Evolutionary conservation across 2,888 invertebrate genomes (phyloP), one percentile per base, ranked within the genome.

Genomic region (Antheraea yamamai): DNA sequence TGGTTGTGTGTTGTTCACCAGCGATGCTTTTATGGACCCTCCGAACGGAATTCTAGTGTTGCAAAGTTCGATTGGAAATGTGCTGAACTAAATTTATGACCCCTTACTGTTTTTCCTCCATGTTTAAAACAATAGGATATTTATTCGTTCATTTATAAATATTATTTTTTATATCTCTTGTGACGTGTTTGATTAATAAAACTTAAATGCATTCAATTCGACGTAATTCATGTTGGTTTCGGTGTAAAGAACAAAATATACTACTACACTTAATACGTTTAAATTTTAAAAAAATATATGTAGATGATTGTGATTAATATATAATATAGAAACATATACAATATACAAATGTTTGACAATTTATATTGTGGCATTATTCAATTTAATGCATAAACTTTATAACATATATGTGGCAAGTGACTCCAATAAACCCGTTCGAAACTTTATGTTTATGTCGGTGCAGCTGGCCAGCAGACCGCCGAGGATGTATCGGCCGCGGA

Each of bases 401-500:
- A 72, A 26, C 55, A 30, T 70, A 4, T 12, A 70, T 70, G n/a
- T n/a, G 58, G 18, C 61, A 70, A 47, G 66, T 51, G 23, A 75
- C 81, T 85, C 81, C 86, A 83, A 86, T 87, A 85, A 84, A 78
- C 79, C 84, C 81, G 85, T 86, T 87, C 83, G 81, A 80, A 84
- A 80, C 77, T 80, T 85, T 84, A 82, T 81, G 78, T 80, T 81
- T 82, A 79, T 83, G 81, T 85, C 82, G 81, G 81, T 86, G 85
- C 88, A 90, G 85, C 86, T 87, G 87, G 82, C 84, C 81, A 84
- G 79, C 81, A 86, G 84, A 84, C 85, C 85, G 84, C 84, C 88
- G 90, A 89, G 91, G 93, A 93, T 93, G 92, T 91, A 82, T 92
- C 89, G 89, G 83, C 81, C 84, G 88, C 88, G 82, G 87, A 89